phyloP scores from a whole-genome alignment of 2,113 vertebrate species.

The Hypocryptadius cinnamomeus region DNA sequence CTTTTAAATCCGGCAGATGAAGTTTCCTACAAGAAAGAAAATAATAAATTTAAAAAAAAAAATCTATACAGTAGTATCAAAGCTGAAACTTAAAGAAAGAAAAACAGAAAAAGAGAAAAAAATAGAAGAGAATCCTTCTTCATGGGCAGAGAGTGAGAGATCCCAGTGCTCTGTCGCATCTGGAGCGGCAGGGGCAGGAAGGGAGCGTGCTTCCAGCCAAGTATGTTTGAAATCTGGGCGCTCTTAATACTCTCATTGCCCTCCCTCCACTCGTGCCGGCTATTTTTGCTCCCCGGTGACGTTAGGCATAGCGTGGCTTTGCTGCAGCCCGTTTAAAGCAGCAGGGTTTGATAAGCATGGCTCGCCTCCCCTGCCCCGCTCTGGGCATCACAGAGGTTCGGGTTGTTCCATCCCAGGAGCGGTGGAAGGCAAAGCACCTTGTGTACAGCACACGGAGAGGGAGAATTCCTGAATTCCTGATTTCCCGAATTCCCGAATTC shows the following conservation, averaged over 20 bases:
- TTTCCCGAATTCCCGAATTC: neutral
- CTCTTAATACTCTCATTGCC: conserved; percentile 43
- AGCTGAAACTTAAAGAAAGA: neutral
- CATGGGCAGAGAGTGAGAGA: neutral
- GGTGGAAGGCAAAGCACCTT: neutral
- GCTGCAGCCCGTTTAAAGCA: conserved; percentile 58
- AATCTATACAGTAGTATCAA: neutral
- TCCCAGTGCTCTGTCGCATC: neutral
- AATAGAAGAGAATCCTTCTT: neutral
- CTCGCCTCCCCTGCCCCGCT: neutral
- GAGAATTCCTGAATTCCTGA: neutral
- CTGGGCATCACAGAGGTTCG: rapidly evolving
- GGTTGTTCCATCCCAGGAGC: neutral
- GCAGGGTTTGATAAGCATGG: neutral
- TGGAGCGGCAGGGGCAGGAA: neutral
- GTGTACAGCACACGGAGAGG: rapidly evolving
- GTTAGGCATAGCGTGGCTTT: conserved; percentile 32
- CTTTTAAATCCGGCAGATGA: conserved; percentile 49
- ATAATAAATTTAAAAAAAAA: neutral
- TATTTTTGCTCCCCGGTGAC: conserved; percentile 61
- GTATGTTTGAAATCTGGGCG: conserved; percentile 62
- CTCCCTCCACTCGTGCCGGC: conserved; percentile 55
- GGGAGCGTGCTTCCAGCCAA: neutral
- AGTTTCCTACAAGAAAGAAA: neutral
- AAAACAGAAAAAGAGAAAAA: neutral